Base-by-base conservation (phyloP, 2,888 invertebrate species). In the Dysmachus trigonus region DNA sequence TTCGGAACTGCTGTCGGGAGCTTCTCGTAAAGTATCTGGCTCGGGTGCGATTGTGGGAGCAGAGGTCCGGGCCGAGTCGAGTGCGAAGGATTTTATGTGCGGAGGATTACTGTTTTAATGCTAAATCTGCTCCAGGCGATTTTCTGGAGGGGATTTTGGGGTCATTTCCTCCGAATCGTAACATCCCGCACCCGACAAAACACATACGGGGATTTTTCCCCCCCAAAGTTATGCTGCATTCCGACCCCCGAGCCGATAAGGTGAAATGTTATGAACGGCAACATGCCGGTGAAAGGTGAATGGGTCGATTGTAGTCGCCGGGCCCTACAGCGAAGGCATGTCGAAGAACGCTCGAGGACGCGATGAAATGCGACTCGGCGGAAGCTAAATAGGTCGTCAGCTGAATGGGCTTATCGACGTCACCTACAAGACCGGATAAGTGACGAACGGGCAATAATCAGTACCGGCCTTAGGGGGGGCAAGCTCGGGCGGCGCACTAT, bases 91-190 rank as follows among this genome's bases (percentile, higher is more conserved):
- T 31, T 35, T 74, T 74, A 74, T 74, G 47, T 47, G 6, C 47
- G 31, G 74, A 27, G 74, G 35, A 74, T 74, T 74, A 74, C 74
- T 74, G 74, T 74, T 74, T 74, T 74, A 74, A 74, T 74, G 74
- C n/a, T 74, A 31, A 74, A 74, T 33, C 31, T 74, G n/a, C 30
- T 35, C 31, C n/a, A 35, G 31, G 74, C 74, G 33, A 18, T n/a
- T n/a, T n/a, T 74, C 33, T 74, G 18, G 33, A 35, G n/a, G 74
- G n/a, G 74, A 74, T 74, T 74, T 74, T 6, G 74, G 74, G 13
- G 74, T 74, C 74, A 74, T 74, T 74, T 30, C 72, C 72, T 47
- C n/a, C n/a, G 6, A 47, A n/a, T 47, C n/a, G 47, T 47, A 5
- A 15, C 47, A 1, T n/a, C n/a, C 18, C n/a, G 18, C n/a, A n/a